Base-by-base conservation (phyloP, 2,888 invertebrate species). In the Gryllus longicercus region DNA sequence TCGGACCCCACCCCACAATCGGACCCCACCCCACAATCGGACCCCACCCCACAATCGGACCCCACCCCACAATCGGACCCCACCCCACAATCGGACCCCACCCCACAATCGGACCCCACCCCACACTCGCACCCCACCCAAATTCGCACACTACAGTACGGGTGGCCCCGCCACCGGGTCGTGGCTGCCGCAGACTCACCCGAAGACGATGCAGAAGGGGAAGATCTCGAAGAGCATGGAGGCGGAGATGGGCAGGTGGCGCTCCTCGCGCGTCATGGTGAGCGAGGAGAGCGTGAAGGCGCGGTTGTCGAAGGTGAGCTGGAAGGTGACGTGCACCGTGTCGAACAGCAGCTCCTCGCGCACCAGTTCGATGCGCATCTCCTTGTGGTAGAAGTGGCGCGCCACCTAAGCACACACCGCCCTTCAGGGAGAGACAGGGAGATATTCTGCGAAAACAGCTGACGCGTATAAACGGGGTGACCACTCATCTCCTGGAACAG, bases 161-260 rank as follows among this genome's bases (percentile, higher is more conserved):
- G 8, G 38, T 38, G 8, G 38, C 38, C 8, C 38, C 38, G 8
- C 38, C 5, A 8, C 0, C 38, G 8, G 76, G 75, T 79, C 51
- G 74, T 38, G 8, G 38, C 38, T 5, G 5, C 38, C 38, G 38
- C 0, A 79, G 81, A 89, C 91, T 89, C 88, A 95, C 94, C 96
- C 95, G 87, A 98, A 98, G 75, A 98, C 97, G 83, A 99, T 95
- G 88, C 97, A 97, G 90, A 99, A 99, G 2, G 99, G 98, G 87
- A 99, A 99, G 85, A 98, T 96, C 87, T 98, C 97, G 85, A 98
- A 97, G 77, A 98, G 90, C 50, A 97, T 94, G 14, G 95, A 93
- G 0, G 96, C 95, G 85, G 94, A 94, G 83, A 96, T 95, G 11
- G 96, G 96, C 84, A 96, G 88, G 87, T 95, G 95, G 86, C 95